Conservation (phyloP, 2,113 vertebrate species). For the Syngnathus floridae region DNA sequence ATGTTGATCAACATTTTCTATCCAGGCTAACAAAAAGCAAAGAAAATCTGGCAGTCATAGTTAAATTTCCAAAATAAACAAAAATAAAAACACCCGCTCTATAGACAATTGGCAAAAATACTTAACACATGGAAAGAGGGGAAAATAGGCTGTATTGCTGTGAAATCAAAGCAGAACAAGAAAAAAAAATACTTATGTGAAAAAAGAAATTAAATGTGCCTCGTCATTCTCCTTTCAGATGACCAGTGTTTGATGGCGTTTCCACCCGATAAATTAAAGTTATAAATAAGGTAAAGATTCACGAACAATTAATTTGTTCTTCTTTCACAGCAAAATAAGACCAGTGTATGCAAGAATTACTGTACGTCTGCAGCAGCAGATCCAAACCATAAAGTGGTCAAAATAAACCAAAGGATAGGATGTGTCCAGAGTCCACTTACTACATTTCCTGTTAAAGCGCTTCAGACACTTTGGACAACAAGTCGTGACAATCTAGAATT, state of each 20-base stretch:
- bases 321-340: constrained; percentile 66
- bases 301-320: constrained; percentile 61
- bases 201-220: constrained; percentile 40
- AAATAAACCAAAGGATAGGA: constrained; percentile 39
- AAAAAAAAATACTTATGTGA: constrained; percentile 38
- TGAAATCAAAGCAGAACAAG: constrained; percentile 44
- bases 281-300: constrained; percentile 66
- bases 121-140: constrained; percentile 39
- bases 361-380: constrained; percentile 29
- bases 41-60: constrained; percentile 60
- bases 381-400: constrained; percentile 34
- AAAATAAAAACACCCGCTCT: constrained; percentile 35
- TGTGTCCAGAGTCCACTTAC: constrained; percentile 36
- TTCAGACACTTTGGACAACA: constrained; percentile 40
- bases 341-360: constrained; percentile 60
- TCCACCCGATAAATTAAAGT: constrained; percentile 59
- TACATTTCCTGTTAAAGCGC: constrained; percentile 43
- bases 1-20: constrained; percentile 45
- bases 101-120: constrained; percentile 56
- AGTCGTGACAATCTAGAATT: constrained; percentile 21
- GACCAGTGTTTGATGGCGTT: constrained; percentile 48
- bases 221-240: constrained; percentile 41
- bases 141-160: constrained; percentile 47
- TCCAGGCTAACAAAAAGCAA: constrained; percentile 46
- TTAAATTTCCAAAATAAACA: constrained; percentile 34